These are phyloP conservation scores for Tortricodes alternella DNA, from an alignment of 2,888 invertebrate species.

Conservation along the genomic window DNA sequence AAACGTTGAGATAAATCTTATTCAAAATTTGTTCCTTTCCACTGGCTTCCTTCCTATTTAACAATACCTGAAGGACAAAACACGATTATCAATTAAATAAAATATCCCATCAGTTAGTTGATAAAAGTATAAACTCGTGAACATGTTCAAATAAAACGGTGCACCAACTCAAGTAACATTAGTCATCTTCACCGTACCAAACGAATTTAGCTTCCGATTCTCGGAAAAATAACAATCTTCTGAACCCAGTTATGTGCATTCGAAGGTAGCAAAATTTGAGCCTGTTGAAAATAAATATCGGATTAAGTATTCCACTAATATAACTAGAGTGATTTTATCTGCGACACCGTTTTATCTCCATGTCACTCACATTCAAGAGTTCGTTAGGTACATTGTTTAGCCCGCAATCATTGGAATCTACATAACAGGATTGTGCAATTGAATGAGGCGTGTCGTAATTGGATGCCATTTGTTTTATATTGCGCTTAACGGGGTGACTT, in stretches of 20 bases:
- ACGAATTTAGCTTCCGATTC: not conserved
- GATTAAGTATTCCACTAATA: constrained; percentile 1
- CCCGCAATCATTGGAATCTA: not conserved
- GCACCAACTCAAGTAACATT: not conserved
- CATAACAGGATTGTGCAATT: constrained; percentile 4
- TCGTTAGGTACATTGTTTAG: constrained; percentile 13
- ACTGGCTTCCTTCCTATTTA: too few relatives aligned
- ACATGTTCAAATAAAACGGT: too few relatives aligned
- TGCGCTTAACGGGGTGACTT: not conserved
- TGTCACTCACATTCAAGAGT: constrained; percentile 6
- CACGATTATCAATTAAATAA: too few relatives aligned
- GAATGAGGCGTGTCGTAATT: not conserved
- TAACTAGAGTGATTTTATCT: constrained; percentile 12
- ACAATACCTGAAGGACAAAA: too few relatives aligned
- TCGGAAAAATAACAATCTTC: not conserved
- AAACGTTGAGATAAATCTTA: too few relatives aligned
- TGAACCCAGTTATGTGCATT: not conserved
- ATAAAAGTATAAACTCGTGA: too few relatives aligned
- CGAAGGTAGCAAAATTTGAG: not conserved
- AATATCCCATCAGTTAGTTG: too few relatives aligned
- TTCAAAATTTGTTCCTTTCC: too few relatives aligned
- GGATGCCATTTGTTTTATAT: not conserved
- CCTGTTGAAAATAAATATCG: not conserved
- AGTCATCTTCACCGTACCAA: not conserved
- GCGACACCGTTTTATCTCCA: constrained; percentile 7